Evolutionary conservation across 2,113 vertebrate species (phyloP).

Genomic region (Glaucidium brasilianum): DNA sequence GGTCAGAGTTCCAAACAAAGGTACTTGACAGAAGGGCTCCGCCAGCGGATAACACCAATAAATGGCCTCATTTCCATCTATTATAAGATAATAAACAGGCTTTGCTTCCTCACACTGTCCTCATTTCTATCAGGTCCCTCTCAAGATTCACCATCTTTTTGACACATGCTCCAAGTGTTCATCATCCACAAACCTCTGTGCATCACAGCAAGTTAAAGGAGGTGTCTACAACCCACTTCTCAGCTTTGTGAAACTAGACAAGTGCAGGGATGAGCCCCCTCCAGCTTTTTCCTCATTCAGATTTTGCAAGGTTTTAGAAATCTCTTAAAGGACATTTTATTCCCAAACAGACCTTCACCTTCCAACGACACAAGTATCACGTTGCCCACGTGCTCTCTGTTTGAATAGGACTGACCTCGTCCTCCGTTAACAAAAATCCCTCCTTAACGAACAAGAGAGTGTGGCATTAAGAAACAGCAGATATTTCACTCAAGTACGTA

Average conservation of each 20-base stretch:
- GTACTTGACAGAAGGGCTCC: neutral
- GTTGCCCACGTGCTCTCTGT: neutral
- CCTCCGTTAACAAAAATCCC: neutral
- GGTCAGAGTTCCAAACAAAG: slow-evolving; percentile 25
- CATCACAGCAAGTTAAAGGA: neutral
- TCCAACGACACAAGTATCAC: neutral
- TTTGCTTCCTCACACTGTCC: neutral
- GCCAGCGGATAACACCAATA: slow-evolving; percentile 7
- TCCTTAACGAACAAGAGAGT: neutral
- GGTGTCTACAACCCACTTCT: neutral
- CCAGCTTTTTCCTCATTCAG: neutral
- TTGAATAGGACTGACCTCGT: neutral
- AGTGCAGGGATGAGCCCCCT: neutral
- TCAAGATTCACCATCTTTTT: neutral
- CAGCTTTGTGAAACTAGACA: neutral
- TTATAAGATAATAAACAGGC: neutral
- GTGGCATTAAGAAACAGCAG: neutral
- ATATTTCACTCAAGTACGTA: neutral
- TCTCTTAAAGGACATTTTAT: neutral
- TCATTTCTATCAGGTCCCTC: neutral
- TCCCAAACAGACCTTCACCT: neutral
- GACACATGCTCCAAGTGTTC: slow-evolving; percentile 2
- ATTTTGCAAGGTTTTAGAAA: neutral
- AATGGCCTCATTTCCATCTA: slow-evolving; percentile 6
- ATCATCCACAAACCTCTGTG: neutral